phyloP scores from a whole-genome alignment of 2,888 invertebrate genomes.

The Caradrina clavipalpis region DNA sequence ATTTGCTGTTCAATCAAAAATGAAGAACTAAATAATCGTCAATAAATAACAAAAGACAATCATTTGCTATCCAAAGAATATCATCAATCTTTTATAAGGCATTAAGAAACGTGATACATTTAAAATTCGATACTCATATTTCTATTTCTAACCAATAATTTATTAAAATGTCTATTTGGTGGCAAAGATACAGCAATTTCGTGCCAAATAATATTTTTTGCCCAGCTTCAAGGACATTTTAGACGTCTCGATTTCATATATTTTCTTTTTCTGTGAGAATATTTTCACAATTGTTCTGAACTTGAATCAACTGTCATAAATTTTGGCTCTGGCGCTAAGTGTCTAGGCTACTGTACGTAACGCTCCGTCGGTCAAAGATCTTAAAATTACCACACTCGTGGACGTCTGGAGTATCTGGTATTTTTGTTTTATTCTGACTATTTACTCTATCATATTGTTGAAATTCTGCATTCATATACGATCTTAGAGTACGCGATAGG shows the following conservation, averaged over 20 bases:
- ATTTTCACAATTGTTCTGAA: conserved; percentile 12
- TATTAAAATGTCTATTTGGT: conserved; percentile 42
- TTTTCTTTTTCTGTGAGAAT: conserved; percentile 3
- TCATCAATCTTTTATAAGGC: neutral
- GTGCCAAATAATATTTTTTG: conserved; percentile 47
- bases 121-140: conserved; percentile 10
- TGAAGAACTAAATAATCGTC: neutral
- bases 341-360: neutral
- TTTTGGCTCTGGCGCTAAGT: neutral
- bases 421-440: too few species aligned
- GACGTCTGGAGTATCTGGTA: neutral
- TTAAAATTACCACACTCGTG: conserved; percentile 1
- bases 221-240: conserved; percentile 13
- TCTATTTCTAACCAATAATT: conserved; percentile 31
- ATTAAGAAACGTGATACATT: conserved; percentile 8
- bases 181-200: conserved; percentile 30
- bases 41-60: neutral
- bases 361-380: neutral
- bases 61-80: neutral
- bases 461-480: neutral
- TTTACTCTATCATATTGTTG: neutral
- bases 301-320: conserved; percentile 21
- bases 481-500: neutral
- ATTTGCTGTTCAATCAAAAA: neutral
- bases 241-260: conserved; percentile 28